Evolutionary conservation across 2,113 vertebrate species (phyloP), one percentile per base, ranked within the genome.

Genomic region (Pycnonotus jocosus): DNA sequence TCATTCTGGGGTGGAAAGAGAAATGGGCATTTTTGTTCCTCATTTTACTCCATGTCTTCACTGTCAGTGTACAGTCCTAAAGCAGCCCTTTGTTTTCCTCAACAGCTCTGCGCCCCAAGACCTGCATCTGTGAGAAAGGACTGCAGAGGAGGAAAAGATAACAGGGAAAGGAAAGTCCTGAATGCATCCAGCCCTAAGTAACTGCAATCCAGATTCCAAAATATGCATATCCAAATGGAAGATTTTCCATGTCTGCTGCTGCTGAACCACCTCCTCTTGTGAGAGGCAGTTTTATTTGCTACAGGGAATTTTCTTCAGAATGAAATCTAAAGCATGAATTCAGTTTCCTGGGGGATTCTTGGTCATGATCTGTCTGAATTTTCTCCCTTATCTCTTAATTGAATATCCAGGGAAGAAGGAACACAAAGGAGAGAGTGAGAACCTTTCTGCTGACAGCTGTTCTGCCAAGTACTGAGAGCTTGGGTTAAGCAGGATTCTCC

Each of bases 51-150:
- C 56, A 12, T 21, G 70, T 20, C 40, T 92, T 88, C 57, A 8
- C 37, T 91, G 66, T 54, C 44, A 25, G 58, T 80, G 30, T 25
- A 9, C 28, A 60, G 11, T 60, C 20, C 86, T 93, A 74, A 89
- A 95, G 21, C 71, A 68, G 54, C 31, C 13, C 48, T 88, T 45
- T 9, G 14, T 92, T 89, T 81, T 72, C 77, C 56, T 57, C 71
- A 16, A 78, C 97, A 99, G 99, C 99, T 87, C 96, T 99, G 54
- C 98, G 99, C 64, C 99, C 99, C 33, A 99, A 99, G 97, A 99
- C 99, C 91, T 99, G 99, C 98, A 98, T 99, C 84, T 98, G 98
- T 4, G 99, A 99, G 28, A 97, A 97, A 22, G 98, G 98, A 50
- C 79, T 69, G 66, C 92, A 86, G 82, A 95, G 94, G 86, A 96